Evolutionary conservation across 1,140 invertebrate genomes (phyloP).

Genomic region (Glossosoma conforme): DNA sequence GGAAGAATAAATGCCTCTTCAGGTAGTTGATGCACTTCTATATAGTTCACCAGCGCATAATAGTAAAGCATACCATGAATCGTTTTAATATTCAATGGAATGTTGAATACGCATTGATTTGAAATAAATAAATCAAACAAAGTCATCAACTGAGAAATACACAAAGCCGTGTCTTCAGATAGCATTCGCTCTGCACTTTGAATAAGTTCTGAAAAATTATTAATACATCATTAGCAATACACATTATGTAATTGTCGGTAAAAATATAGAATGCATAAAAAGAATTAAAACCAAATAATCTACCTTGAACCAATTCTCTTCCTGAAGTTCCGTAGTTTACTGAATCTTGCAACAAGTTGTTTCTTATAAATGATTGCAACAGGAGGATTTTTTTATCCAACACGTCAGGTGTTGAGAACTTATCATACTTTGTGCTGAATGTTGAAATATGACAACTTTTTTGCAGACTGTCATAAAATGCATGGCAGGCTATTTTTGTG

Average conservation of each 20-base stretch:
- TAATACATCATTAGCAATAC: not conserved
- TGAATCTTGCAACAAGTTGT: conserved; percentile 23
- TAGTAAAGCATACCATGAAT: conserved; percentile 23
- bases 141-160: conserved; percentile 22
- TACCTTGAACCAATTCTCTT: conserved; percentile 15
- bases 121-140: conserved; percentile 8
- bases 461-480: conserved; percentile 22
- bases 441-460: conserved; percentile 18
- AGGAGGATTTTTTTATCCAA: conserved; percentile 22
- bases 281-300: not conserved
- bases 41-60: conserved; percentile 25
- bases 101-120: conserved; percentile 11
- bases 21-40: conserved; percentile 14
- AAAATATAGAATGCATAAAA: not conserved
- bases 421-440: conserved; percentile 23
- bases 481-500: conserved; percentile 20
- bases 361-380: conserved; percentile 24
- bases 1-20: conserved; percentile 21
- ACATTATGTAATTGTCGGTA: not conserved
- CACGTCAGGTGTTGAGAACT: conserved; percentile 18
- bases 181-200: conserved; percentile 23
- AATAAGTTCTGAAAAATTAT: conserved; percentile 16
- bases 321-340: conserved; percentile 21
- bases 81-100: conserved; percentile 20
- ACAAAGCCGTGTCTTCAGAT: conserved; percentile 25